Evolutionary conservation across 1,140 invertebrate genomes (phyloP).

Genomic region (Solen grandis): DNA sequence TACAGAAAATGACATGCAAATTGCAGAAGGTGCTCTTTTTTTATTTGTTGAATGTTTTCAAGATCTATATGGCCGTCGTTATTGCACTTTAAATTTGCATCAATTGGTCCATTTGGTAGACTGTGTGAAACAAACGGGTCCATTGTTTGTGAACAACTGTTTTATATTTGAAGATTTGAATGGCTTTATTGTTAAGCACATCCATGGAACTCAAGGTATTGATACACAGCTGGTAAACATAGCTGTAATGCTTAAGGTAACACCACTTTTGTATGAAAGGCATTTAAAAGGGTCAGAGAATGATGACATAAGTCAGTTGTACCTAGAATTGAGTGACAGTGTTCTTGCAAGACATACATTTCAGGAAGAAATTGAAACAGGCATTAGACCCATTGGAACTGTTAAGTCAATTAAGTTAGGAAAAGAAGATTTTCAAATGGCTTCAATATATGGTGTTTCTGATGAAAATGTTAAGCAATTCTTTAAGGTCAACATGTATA

Average conservation of each 20-base stretch:
- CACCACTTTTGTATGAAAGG: constrained; percentile 18
- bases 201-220: constrained; percentile 29
- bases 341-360: constrained; percentile 5
- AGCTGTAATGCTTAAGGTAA: constrained; percentile 25
- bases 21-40: constrained; percentile 38
- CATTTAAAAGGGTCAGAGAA: constrained; percentile 20
- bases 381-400: constrained; percentile 39
- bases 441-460: constrained; percentile 22
- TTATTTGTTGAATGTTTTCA: constrained; percentile 37
- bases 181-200: constrained; percentile 52
- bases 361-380: constrained; percentile 46
- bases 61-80: not conserved
- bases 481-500: constrained; percentile 50
- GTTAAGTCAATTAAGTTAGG: not conserved
- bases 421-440: constrained; percentile 16
- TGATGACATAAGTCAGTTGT: too few relatives aligned
- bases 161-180: constrained; percentile 61
- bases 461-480: constrained; percentile 41
- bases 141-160: not conserved
- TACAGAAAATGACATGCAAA: constrained; percentile 31
- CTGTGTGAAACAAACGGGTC: not conserved
- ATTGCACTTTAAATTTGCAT: not conserved
- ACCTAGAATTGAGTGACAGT: constrained; percentile 35
- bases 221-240: constrained; percentile 15
- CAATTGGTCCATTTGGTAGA: not conserved